Conservation (phyloP, 2,113 vertebrate species). For the Mystacornis crossleyi region DNA sequence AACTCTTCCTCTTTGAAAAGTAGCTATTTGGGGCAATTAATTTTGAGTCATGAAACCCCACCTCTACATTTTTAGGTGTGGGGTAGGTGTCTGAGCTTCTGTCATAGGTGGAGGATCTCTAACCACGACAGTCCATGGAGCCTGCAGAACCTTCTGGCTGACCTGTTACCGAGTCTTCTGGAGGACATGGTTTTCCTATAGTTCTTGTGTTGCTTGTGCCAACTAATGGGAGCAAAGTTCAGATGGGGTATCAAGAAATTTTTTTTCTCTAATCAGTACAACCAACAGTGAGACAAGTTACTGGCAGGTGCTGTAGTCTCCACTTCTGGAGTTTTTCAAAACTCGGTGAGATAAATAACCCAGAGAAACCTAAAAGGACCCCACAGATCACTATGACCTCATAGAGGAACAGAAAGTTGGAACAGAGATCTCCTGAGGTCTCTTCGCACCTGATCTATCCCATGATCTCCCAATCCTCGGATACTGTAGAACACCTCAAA, state of each 20-base stretch:
- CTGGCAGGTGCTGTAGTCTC: not conserved
- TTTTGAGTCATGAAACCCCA: not conserved
- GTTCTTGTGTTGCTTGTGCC: not conserved
- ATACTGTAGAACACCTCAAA: not conserved
- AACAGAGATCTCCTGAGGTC: not conserved
- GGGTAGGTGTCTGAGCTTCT: not conserved
- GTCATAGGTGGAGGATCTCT: not conserved
- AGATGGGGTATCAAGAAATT: not conserved
- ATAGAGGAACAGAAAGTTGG: not conserved
- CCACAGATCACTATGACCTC: not conserved
- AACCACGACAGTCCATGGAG: not conserved
- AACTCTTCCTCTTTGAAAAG: not conserved
- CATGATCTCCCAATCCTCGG: not conserved
- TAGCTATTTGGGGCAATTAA: not conserved
- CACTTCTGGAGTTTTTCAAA: not conserved
- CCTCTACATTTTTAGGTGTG: not conserved
- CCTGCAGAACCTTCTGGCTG: not conserved
- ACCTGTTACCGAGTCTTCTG: not conserved
- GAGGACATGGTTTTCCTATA: not conserved
- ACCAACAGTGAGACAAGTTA: not conserved
- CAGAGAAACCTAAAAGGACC: not conserved
- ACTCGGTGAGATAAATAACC: accelerated
- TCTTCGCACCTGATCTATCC: not conserved
- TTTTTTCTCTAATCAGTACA: not conserved
- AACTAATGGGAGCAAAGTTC: not conserved